These are phyloP conservation scores for Bradysia coprophila DNA, from an alignment of 1,140 invertebrate species.

Conservation along the genomic window DNA sequence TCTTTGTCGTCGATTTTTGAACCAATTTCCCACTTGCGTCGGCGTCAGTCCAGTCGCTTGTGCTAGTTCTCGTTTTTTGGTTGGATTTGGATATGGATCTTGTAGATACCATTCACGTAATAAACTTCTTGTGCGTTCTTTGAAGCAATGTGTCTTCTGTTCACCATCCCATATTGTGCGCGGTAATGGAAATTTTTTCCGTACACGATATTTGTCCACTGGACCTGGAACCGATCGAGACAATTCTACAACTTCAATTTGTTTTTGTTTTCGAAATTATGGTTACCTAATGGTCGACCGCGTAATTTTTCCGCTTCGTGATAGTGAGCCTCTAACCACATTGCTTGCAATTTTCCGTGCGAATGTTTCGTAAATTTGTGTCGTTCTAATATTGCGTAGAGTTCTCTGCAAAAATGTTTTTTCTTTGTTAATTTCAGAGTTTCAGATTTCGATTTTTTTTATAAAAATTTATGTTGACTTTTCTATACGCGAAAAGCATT, in stretches of 20 bases:
- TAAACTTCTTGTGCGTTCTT: slow-evolving; percentile 88
- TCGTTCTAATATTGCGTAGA: slow-evolving; percentile 89
- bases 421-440: no score
- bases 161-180: slow-evolving; percentile 99
- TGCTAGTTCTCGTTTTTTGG: slow-evolving; percentile 94
- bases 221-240: slow-evolving; percentile 35
- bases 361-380: slow-evolving; percentile 94
- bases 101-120: slow-evolving; percentile 97
- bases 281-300: slow-evolving; percentile 65
- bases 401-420: slow-evolving; percentile 71
- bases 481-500: no score
- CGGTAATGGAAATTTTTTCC: slow-evolving; percentile 97
- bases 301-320: slow-evolving; percentile 93
- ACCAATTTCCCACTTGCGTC: slow-evolving; percentile 99
- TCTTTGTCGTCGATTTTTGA: slow-evolving; percentile 95
- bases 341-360: slow-evolving; percentile 88
- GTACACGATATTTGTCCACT: slow-evolving; percentile 98
- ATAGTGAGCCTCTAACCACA: slow-evolving; percentile 98
- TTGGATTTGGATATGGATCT: slow-evolving; percentile 98
- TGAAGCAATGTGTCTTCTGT: slow-evolving; percentile 99
- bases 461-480: no score
- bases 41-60: slow-evolving; percentile 93
- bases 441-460: no score
- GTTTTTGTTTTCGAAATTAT: background rate
- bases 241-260: slow-evolving; percentile 1